Base-by-base conservation (phyloP, 2,113 vertebrate species). In the Ammodytes marinus region DNA sequence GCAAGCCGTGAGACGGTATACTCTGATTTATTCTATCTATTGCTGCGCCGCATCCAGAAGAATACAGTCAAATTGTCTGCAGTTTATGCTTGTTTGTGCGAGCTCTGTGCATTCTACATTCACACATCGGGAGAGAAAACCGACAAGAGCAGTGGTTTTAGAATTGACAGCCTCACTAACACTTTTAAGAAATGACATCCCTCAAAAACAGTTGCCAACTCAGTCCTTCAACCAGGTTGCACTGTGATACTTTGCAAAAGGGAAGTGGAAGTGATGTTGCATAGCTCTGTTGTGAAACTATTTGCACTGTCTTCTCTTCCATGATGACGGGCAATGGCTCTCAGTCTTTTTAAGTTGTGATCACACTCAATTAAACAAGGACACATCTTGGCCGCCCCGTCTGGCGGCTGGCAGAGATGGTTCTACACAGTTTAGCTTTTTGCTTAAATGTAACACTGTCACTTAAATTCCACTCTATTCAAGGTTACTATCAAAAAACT, bases 351-450 rank as follows among this genome's bases (percentile, higher is more conserved):
- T 4, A 61, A 53, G 43, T 60, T 80, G 19, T 65, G 15, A 64
- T 67, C 66, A 75, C 42, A 40, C 17, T 2, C 6, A 2, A 12
- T 61, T 47, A 58, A 68, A 58, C n/a, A 53, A 55, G 46, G 47
- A 64, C 37, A 46, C 58, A 45, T 75, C 13, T 40, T n/a, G 52
- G 27, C 3, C 0, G 37, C 47, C 2, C 11, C 47, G 19, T 39
- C 47, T 49, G 40, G 8, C 3, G 35, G 27, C 40, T 43, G 15
- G 10, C 46, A 53, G 54, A 70, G 45, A 75, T 37, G 49, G 8
- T 59, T 73, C 79, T 47, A 80, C 84, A 76, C 77, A 63, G 74
- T 39, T 81, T 59, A 77, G 58, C 64, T 74, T 79, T 83, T 82
- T 80, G 66, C 54, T 15, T 27, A 35, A 68, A 68, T 72, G 76